phyloP scores from a whole-genome alignment of 1,140 invertebrate species.

The Drosophila nigromelanica region DNA sequence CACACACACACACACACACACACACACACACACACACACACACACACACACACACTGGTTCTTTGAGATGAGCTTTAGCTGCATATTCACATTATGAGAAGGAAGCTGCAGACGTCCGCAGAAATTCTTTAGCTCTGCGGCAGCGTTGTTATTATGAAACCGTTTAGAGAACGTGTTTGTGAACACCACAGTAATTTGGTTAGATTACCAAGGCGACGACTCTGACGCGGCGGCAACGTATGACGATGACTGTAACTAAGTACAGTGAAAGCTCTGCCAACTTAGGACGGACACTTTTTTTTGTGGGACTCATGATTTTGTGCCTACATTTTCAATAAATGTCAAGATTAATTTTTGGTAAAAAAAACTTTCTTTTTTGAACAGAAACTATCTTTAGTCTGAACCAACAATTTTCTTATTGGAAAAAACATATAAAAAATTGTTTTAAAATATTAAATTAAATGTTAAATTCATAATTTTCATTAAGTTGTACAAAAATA shows the following conservation, averaged over 20 bases:
- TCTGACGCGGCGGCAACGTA: slow-evolving; percentile 37
- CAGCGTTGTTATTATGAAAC: slow-evolving; percentile 77
- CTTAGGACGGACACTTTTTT: too few relatives aligned
- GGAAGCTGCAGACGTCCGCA: slow-evolving; percentile 55
- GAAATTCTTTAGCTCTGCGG: slow-evolving; percentile 65
- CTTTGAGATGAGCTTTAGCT: slow-evolving; percentile 34
- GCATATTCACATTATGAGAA: slow-evolving; percentile 57
- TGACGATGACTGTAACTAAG: slow-evolving; percentile 26
- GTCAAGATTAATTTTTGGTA: too few relatives aligned
- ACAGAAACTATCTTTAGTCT: too few relatives aligned
- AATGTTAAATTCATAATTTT: too few relatives aligned
- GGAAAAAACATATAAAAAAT: too few relatives aligned
- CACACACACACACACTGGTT: slow-evolving; percentile 19
- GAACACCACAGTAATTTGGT: slow-evolving; percentile 82
- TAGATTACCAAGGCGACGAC: slow-evolving; percentile 74
- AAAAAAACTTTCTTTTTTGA: too few relatives aligned
- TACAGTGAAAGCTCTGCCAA: not conserved
- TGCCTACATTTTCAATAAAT: too few relatives aligned
- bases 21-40: slow-evolving; percentile 28
- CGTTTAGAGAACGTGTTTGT: slow-evolving; percentile 83
- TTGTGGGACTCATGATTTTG: too few relatives aligned
- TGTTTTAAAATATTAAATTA: too few relatives aligned
- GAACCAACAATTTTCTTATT: too few relatives aligned
- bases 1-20: too few relatives aligned
- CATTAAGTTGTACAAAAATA: too few relatives aligned